phyloP scores from a whole-genome alignment of 2,797 vertebrate genomes.

The Acanthurus tractus region DNA sequence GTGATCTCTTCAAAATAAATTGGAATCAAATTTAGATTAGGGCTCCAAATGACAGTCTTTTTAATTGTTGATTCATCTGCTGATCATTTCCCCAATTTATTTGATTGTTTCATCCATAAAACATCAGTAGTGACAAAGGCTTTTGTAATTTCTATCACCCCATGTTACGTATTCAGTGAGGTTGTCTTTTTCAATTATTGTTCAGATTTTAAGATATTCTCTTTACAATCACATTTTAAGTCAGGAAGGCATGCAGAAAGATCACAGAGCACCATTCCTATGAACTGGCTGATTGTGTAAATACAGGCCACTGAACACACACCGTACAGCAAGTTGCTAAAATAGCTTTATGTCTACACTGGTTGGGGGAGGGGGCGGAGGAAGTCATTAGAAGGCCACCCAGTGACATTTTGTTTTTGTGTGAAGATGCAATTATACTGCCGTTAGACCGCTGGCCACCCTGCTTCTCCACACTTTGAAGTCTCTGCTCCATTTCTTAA shows the following conservation, averaged over 20 bases:
- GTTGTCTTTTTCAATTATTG: too few species aligned
- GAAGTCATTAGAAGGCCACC: constrained; percentile 59
- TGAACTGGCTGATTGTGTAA: constrained; percentile 10
- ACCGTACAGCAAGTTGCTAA: constrained; percentile 4
- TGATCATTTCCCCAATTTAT: too few species aligned
- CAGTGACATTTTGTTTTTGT: constrained; percentile 62
- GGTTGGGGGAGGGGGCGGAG: background rate
- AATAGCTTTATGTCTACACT: constrained; percentile 41
- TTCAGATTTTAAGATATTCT: too few species aligned
- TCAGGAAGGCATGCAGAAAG: background rate
- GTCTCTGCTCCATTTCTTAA: constrained; percentile 58
- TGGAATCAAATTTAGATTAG: too few species aligned
- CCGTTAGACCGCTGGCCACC: constrained; percentile 33
- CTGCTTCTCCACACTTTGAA: constrained; percentile 38
- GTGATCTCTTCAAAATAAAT: too few species aligned
- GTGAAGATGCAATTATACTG: constrained; percentile 63
- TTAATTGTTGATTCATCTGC: too few species aligned
- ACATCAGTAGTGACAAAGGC: too few species aligned
- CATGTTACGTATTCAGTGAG: too few species aligned
- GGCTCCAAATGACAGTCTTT: too few species aligned
- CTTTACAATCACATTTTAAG: background rate
- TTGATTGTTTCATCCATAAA: too few species aligned
- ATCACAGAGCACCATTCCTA: constrained; percentile 16
- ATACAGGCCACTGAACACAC: constrained; percentile 16
- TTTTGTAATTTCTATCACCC: too few species aligned